phyloP scores from a whole-genome alignment of 2,888 invertebrate genomes.

The Agrotis segetum region DNA sequence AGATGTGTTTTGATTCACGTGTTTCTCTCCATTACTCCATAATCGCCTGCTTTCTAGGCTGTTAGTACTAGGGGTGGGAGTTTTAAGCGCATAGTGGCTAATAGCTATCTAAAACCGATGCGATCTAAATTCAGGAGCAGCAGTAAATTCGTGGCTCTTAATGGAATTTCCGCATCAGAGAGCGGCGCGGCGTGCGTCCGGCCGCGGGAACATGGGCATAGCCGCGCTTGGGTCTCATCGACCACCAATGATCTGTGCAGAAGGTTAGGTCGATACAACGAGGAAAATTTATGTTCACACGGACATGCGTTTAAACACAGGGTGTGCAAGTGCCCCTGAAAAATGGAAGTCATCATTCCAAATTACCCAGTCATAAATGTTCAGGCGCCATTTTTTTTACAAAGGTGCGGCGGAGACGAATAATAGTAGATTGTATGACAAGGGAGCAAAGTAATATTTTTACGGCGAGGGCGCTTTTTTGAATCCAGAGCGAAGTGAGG shows the following conservation, averaged over 20 bases:
- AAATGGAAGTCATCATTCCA: too few relatives aligned
- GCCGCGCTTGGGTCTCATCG: slow-evolving; percentile 48
- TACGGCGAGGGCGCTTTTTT: too few relatives aligned
- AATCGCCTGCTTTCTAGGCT: slow-evolving; percentile 45
- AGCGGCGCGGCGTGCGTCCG: slow-evolving; percentile 68
- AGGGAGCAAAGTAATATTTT: too few relatives aligned
- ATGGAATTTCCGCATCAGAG: slow-evolving; percentile 86
- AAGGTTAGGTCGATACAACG: slow-evolving; percentile 7
- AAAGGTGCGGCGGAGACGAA: too few relatives aligned
- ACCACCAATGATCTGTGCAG: slow-evolving; percentile 38
- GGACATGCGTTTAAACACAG: not conserved
- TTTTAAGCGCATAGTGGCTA: slow-evolving; percentile 54
- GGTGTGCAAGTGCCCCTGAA: not conserved
- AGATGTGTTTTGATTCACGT: slow-evolving; percentile 34
- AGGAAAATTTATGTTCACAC: not conserved
- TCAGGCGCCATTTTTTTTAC: too few relatives aligned
- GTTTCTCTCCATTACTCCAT: slow-evolving; percentile 40
- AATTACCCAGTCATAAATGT: too few relatives aligned
- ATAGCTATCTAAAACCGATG: slow-evolving; percentile 74
- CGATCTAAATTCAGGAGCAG: slow-evolving; percentile 71
- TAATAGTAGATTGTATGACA: too few relatives aligned
- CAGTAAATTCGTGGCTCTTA: slow-evolving; percentile 82
- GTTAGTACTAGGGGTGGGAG: slow-evolving; percentile 14
- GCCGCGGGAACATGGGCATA: slow-evolving; percentile 61
- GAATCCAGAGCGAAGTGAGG: too few relatives aligned